These are phyloP conservation scores for Danio choprae DNA, from an alignment of 2,797 vertebrate genomes.

Conservation along the genomic window DNA sequence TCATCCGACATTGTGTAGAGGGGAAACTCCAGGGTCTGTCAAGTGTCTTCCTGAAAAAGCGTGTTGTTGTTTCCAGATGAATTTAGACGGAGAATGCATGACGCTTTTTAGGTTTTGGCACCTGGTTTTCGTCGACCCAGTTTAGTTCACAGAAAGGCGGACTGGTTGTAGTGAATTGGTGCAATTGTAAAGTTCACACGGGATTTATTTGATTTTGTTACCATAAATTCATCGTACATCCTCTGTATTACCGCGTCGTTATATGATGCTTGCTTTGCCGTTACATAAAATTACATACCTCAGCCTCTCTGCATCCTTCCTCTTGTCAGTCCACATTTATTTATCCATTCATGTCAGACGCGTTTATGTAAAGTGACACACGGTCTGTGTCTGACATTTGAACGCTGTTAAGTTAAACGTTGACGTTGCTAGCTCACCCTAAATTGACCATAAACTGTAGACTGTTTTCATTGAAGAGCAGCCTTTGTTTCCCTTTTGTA, in stretches of 20 bases:
- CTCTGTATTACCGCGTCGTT: background rate
- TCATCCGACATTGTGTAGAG: background rate
- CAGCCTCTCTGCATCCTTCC: background rate
- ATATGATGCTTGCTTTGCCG: background rate
- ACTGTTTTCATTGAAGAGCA: background rate
- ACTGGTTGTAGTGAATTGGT: background rate
- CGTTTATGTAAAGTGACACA: background rate
- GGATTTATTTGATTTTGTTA: background rate
- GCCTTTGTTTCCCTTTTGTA: background rate
- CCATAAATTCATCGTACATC: background rate
- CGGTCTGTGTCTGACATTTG: background rate
- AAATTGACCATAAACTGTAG: background rate
- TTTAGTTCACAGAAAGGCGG: background rate
- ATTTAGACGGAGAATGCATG: background rate
- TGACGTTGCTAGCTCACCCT: background rate
- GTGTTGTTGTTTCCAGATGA: background rate
- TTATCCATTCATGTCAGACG: background rate
- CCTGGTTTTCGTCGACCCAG: slow-evolving; percentile 7
- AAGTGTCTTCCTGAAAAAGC: background rate
- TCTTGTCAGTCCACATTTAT: background rate
- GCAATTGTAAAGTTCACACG: background rate
- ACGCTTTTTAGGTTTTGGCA: background rate
- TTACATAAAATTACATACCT: background rate
- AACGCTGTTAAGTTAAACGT: background rate
- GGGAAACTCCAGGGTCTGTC: background rate